Conservation (phyloP, 2,797 vertebrate species). For the Onychomys leucogaster region DNA sequence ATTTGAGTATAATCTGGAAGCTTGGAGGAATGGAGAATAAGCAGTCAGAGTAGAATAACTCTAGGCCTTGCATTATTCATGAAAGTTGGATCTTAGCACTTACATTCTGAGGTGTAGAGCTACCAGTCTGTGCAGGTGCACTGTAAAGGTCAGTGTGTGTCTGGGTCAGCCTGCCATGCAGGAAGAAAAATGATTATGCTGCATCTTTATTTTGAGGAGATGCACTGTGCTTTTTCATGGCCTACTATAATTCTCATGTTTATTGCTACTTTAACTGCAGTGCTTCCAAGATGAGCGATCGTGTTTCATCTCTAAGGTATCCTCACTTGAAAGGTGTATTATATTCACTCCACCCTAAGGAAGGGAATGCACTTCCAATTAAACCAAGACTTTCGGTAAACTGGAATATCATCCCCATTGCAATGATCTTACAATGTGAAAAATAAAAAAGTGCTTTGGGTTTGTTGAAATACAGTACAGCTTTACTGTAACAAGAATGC, state of each 20-base stretch:
- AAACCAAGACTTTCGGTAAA: constrained; percentile 28
- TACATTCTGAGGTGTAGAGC: constrained; percentile 10
- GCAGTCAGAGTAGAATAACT: constrained; percentile 39
- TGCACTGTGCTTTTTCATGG: neutral
- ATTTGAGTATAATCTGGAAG: constrained; percentile 64
- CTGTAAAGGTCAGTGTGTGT: neutral
- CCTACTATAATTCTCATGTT: constrained; percentile 15
- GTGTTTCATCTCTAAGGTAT: constrained; percentile 23
- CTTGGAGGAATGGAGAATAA: constrained; percentile 67
- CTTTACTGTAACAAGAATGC: constrained; percentile 15
- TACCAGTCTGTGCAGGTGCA: neutral
- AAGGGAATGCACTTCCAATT: constrained; percentile 34
- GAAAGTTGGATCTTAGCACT: constrained; percentile 45
- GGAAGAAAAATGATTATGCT: neutral
- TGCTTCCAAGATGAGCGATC: neutral
- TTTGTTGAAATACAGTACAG: neutral
- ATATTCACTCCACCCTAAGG: neutral
- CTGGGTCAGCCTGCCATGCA: neutral
- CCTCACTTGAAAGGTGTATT: constrained; percentile 28
- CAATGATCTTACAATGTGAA: neutral
- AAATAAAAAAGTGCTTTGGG: neutral
- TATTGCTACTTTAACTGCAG: neutral
- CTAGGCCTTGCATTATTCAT: constrained; percentile 67
- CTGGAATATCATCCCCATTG: neutral
- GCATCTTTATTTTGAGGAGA: constrained; percentile 45